A percentile compares a stretch with the other conserved stretches of the same genome.
These are phyloP conservation scores for Rutpela maculata DNA, from an alignment of 2,888 invertebrate species.

Conservation along the genomic window DNA sequence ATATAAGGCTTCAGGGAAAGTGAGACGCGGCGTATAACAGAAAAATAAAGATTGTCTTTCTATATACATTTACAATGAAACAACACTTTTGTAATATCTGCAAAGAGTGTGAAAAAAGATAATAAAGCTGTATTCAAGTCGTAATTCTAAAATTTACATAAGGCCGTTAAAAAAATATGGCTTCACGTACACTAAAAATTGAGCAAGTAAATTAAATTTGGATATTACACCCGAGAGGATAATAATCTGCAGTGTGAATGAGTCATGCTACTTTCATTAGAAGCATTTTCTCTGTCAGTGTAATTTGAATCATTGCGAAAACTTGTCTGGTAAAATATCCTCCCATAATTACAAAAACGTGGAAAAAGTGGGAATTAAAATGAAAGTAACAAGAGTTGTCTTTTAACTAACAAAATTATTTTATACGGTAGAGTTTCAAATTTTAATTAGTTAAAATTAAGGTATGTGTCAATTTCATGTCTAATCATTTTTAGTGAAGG, in stretches of 20 bases:
- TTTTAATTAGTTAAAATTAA: not conserved
- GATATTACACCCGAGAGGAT: constrained; percentile 1
- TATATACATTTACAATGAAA: not conserved
- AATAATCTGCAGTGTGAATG: constrained; percentile 2
- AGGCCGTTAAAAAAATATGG: constrained; percentile 2
- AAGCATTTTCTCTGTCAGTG: not conserved
- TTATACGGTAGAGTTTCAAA: not conserved
- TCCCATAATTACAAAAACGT: not conserved
- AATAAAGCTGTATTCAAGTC: not conserved
- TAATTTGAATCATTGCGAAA: constrained; percentile 6
- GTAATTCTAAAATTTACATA: not conserved
- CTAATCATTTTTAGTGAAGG: too few species aligned
- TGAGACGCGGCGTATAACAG: too few species aligned
- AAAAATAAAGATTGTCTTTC: not conserved
- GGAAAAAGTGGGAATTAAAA: not conserved
- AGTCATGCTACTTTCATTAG: constrained; percentile 4
- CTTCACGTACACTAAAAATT: not conserved
- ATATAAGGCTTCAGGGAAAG: too few species aligned
- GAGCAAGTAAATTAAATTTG: constrained; percentile 1
- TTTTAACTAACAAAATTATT: not conserved
- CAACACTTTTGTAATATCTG: not conserved
- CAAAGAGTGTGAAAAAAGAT: not conserved
- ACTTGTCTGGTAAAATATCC: not conserved
- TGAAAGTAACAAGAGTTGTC: not conserved
- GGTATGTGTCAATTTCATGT: too few species aligned